Evolutionary conservation across 2,888 invertebrate genomes (phyloP), one percentile per base, ranked within the genome.

Genomic region (Baccha elongata): DNA sequence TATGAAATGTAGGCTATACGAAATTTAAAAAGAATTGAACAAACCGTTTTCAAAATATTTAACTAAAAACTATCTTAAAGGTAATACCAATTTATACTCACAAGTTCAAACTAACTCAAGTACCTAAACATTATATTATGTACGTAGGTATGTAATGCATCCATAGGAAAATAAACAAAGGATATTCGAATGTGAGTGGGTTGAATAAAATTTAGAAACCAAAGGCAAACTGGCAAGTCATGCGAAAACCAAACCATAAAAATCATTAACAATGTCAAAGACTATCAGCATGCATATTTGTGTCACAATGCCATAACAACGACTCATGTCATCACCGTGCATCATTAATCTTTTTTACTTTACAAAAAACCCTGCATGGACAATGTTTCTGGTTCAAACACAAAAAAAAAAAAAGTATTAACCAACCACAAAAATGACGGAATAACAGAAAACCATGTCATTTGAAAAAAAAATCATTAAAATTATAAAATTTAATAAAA

Each of bases 321-420:
- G 53, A 67, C 17, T 32, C 26, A 69, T 71, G 75, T 76, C 76
- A 42, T 71, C 80, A 60, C 69, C 55, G 19, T 46, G 32, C 23
- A 71, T 76, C 69, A 81, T 81, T 76, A 75, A 81, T 81, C 80
- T 71, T 52, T n/a, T 19, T 23, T 68, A 10, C n/a, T 8, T 11
- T 4, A 23, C 5, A 5, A 23, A 23, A 23, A 5, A 23, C 3
- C 23, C 23, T 23, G n/a, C n/a, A n/a, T n/a, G 26, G 35, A 62
- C 37, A 42, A 35, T 35, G 8, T 60, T 62, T 19, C 8, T 35
- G 6, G 2, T 35, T 42, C 8, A 55, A 4, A 29, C n/a, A n/a
- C n/a, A 26, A 48, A 48, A 3, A 11, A 32, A 35, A 44, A 52
- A 44, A 32, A 19, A 42, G 1, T 3, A 19, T 23, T 50, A 74